A percentile compares a stretch with the other conserved stretches of the same genome.
These are phyloP conservation scores for Hyperoplus lanceolatus DNA, from an alignment of 2,797 vertebrate genomes.

Conservation along the genomic window DNA sequence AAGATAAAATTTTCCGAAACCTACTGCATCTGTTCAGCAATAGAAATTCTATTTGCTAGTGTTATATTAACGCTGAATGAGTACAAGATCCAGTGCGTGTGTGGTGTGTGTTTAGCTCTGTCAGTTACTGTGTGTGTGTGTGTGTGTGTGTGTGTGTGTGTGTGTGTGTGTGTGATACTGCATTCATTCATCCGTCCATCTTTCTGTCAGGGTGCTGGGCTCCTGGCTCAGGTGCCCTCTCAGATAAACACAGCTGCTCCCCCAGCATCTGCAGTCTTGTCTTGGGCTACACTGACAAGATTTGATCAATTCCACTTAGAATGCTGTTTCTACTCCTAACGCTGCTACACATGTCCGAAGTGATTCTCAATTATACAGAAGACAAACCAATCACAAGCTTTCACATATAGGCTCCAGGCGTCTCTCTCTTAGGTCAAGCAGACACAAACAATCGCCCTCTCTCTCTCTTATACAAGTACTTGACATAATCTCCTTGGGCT, in stretches of 20 bases:
- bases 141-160: slow-evolving; percentile 1
- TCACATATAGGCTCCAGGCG: not conserved
- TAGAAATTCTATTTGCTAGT: not conserved
- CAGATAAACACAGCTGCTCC: slow-evolving; percentile 74
- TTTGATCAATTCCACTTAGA: slow-evolving; percentile 56
- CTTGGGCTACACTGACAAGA: slow-evolving; percentile 31
- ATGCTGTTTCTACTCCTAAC: slow-evolving; percentile 15
- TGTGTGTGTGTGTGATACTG: slow-evolving; percentile 5
- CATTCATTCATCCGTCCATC: slow-evolving; percentile 11
- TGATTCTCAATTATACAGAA: slow-evolving; percentile 23
- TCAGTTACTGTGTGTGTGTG: not conserved
- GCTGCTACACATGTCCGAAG: slow-evolving; percentile 3
- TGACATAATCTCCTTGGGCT: not conserved
- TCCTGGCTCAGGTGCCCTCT: slow-evolving; percentile 61
- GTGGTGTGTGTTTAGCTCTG: slow-evolving; percentile 4
- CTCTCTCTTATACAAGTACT: not conserved
- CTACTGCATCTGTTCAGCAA: not conserved
- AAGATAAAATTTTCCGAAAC: not conserved
- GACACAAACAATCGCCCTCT: not conserved
- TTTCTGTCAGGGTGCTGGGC: slow-evolving; percentile 20
- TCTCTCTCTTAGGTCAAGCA: not conserved
- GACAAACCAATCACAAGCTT: not conserved
- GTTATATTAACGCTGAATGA: not conserved
- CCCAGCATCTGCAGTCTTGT: slow-evolving; percentile 55
- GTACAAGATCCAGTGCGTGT: too few species aligned